These are phyloP conservation scores for Dynastes maya DNA, from an alignment of 2,888 invertebrate species.

Conservation along the genomic window DNA sequence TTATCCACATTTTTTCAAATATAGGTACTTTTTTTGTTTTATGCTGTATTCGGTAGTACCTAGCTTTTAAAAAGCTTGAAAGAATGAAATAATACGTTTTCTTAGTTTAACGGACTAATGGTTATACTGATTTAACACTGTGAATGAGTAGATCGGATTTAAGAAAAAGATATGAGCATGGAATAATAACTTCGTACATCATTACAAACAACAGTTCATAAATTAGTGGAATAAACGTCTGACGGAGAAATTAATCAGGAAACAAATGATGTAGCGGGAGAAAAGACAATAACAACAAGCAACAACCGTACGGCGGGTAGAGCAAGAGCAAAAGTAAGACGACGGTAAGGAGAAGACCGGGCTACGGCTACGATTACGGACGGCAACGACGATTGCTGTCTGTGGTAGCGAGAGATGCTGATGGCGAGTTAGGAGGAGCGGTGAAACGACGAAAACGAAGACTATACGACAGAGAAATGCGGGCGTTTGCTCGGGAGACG, in stretches of 20 bases:
- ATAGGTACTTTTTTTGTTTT: too few relatives aligned
- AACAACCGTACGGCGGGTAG: not conserved
- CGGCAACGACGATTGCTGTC: constrained; percentile 54
- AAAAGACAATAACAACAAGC: constrained; percentile 45
- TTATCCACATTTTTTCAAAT: too few relatives aligned
- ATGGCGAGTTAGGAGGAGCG: constrained; percentile 37
- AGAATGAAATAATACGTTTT: too few relatives aligned
- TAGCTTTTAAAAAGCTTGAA: too few relatives aligned
- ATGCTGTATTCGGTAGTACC: too few relatives aligned
- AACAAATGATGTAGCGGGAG: constrained; percentile 63
- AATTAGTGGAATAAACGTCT: constrained; percentile 69
- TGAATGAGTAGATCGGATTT: not conserved
- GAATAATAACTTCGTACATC: constrained; percentile 54
- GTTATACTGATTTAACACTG: too few relatives aligned
- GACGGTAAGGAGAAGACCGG: constrained; percentile 12
- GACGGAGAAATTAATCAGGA: constrained; percentile 68
- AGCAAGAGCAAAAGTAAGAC: constrained; percentile 6
- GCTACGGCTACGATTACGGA: constrained; percentile 39
- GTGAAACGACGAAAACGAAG: constrained; percentile 42
- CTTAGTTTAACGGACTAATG: too few relatives aligned
- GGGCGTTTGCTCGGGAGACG: constrained; percentile 62
- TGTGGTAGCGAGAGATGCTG: constrained; percentile 44
- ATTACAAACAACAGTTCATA: constrained; percentile 65
- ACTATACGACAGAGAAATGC: constrained; percentile 51
- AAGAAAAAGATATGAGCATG: constrained; percentile 18